Base-by-base conservation (phyloP, 1,140 invertebrate genomes). In the Drosophila insularis region DNA sequence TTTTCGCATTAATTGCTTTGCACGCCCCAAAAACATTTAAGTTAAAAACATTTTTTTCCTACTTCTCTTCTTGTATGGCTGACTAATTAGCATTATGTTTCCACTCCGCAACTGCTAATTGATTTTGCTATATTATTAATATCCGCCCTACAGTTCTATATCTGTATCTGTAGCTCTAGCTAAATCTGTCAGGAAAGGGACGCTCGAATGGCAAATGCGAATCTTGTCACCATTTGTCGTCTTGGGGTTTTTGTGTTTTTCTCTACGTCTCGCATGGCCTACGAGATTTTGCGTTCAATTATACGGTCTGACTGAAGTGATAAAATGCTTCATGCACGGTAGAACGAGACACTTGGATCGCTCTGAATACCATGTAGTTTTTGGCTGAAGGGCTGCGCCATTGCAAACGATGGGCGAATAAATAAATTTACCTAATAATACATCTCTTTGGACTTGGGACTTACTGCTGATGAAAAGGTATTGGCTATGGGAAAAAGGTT, bases 261-360 rank as follows among this genome's bases (percentile, higher is more conserved):
- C 27, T 62, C n/a, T 31, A 27, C 31, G 74, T 66, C 53, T 35
- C 70, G 81, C 78, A 71, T 74, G 79, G 84, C 63, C 68, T 82
- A 66, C 35, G 8, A 56, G 84, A 87, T 89, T 89, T 89, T 80
- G 84, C 84, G 85, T 89, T 78, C 81, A 89, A 89, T 89, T 89
- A 89, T 80, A 89, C 84, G 84, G 84, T 89, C 84, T 89, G 84
- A 78, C 70, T 84, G 80, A 89, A 89, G 84, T 89, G 84, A 89
- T 89, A 89, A 89, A 89, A 89, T 89, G 84, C 77, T 76, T 72
- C 78, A 80, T 74, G 71, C 74, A 17, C 55, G 31, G 27, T 58
- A 58, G 55, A 31, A 58, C 23, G 27, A 35, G 77, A 78, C 74
- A 74, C 69, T 74, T 64, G 31, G 56, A 62, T 70, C 73, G 66